These are phyloP conservation scores for Chiloscyllium plagiosum DNA, from an alignment of 2,113 vertebrate species.

Conservation along the genomic window DNA sequence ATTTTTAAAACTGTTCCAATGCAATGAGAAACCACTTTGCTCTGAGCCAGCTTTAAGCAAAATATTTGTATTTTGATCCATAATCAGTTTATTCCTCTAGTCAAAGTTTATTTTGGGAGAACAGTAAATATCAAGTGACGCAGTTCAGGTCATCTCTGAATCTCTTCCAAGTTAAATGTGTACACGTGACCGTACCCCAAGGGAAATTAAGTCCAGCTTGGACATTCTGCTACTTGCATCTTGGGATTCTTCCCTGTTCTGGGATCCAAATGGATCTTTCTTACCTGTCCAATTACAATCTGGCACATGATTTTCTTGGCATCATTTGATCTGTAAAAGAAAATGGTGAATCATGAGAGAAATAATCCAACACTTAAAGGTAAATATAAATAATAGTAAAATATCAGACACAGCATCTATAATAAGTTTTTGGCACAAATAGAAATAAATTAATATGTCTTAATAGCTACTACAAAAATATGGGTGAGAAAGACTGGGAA, in stretches of 20 bases:
- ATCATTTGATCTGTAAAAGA: slow-evolving; percentile 17
- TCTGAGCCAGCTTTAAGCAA: not conserved
- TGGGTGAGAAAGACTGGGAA: too few relatives aligned
- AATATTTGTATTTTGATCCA: not conserved
- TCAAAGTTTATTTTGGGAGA: not conserved
- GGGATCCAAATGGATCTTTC: not conserved
- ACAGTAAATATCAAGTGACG: not conserved
- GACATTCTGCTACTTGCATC: not conserved
- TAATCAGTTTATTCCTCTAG: not conserved
- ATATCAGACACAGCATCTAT: too few relatives aligned
- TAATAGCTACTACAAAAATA: too few relatives aligned
- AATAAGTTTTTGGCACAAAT: too few relatives aligned
- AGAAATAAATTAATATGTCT: too few relatives aligned
- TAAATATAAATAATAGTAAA: not conserved
- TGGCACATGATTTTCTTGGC: not conserved
- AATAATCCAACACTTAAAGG: not conserved
- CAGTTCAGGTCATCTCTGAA: not conserved
- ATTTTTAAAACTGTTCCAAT: not conserved
- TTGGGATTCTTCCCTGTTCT: not conserved
- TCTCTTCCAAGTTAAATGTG: not conserved
- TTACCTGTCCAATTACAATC: not conserved
- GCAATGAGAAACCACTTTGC: not conserved
- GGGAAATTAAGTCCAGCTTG: not conserved
- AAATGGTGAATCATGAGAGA: not conserved
- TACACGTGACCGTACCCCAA: not conserved